Percentiles rank a stretch among this genome's conserved stretches.
These are phyloP conservation scores for Arenaria interpres DNA, from an alignment of 2,113 vertebrate genomes.

Conservation along the genomic window DNA sequence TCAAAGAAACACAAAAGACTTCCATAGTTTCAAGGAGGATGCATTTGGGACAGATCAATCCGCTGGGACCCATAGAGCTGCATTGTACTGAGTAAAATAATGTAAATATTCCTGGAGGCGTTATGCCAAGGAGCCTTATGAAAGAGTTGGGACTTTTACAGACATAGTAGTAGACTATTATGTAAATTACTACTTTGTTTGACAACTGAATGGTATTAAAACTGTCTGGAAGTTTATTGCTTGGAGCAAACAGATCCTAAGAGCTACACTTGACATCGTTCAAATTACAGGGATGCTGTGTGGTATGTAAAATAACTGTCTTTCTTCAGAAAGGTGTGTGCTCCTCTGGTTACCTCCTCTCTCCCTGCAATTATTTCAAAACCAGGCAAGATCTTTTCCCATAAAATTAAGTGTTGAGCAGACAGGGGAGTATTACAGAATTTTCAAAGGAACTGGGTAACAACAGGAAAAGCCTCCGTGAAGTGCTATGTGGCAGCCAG, in stretches of 20 bases:
- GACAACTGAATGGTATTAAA: constrained; percentile 43
- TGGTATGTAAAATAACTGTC: background rate
- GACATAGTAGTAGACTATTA: background rate
- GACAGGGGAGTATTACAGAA: background rate
- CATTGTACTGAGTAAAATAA: background rate
- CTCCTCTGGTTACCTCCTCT: background rate
- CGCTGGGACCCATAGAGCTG: background rate
- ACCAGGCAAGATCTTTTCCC: background rate
- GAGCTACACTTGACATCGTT: constrained; percentile 7
- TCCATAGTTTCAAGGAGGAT: background rate
- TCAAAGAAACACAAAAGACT: background rate
- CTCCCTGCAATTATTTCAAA: background rate
- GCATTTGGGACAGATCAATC: background rate
- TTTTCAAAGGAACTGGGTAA: background rate
- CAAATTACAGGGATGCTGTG: constrained; percentile 19
- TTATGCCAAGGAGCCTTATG: background rate
- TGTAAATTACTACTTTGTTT: constrained; percentile 51
- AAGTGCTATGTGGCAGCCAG: background rate
- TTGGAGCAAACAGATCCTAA: constrained; percentile 22
- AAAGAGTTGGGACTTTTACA: constrained; percentile 3
- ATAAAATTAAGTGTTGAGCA: background rate
- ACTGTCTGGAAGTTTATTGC: constrained; percentile 53
- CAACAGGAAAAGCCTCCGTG: rapidly evolving
- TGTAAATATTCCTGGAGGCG: constrained; percentile 2
- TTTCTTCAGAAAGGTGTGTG: constrained; percentile 10